Base-by-base conservation (phyloP, 30 jellyfish, hydroid and myxozoan genomes). In the Hydra vulgaris region DNA sequence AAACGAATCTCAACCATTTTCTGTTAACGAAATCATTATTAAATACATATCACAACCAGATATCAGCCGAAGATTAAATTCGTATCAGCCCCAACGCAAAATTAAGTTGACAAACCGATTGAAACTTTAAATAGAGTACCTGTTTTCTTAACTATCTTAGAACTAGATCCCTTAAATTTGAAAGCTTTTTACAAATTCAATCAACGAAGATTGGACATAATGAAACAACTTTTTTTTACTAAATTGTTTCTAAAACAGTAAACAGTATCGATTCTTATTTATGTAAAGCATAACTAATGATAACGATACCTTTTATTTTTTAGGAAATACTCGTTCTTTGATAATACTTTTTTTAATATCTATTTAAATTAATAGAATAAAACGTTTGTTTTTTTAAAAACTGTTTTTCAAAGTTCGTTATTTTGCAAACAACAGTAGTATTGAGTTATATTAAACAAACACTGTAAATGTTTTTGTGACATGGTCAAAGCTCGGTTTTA, bases 171-270 rank as follows among this genome's bases (percentile, higher is more conserved):
- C 70, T 79, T 79, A 27, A 56, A 55, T 27, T 27, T 79, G 70
- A 79, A 79, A 67, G 85, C 27, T 24, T 79, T 76, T 19, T 22
- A 79, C 83, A 0, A 79, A 79, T 55, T 79, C 26, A 79, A 27
- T 79, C 66, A 79, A 79, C 61, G 86, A 67, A 66, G 86, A 79
- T 79, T 79, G 73, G 84, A 76, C 77, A 27, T 17, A 76, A 76
- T 26, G 78, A 26, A 76, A 19, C 0, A 76, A 76, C 19, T 27
- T 54, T 54, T 76, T 25, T 26, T 53, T 76, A 76, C 25, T 76
- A 76, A 26, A 17, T 56, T 56, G 17, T 56, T 56, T 56, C 71
- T 15, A 56, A 56, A 56, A 56, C 71, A 56, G 71, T 56, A 56
- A 56, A n/a, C 71, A 56, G 71, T 17, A 56, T 56, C n/a, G 71